phyloP scores from a whole-genome alignment of 2,113 vertebrate species.

The Chelonoidis abingdonii region DNA sequence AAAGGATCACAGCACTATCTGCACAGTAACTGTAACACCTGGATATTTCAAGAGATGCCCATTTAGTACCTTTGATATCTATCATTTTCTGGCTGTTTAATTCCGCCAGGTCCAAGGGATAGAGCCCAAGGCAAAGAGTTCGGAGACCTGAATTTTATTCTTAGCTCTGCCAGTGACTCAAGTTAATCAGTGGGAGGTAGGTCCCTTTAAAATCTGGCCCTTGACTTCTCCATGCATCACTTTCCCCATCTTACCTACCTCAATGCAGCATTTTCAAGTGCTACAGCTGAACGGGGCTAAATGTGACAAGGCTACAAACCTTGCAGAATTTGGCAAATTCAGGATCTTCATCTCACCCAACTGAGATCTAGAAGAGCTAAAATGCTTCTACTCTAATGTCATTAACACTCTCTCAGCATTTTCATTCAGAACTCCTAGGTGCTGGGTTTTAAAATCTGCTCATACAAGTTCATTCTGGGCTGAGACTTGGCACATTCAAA shows the following conservation, averaged over 20 bases:
- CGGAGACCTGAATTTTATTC: neutral
- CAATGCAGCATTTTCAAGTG: rapidly evolving
- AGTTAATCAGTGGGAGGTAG: neutral
- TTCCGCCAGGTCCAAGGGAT: neutral
- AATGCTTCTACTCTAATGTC: neutral
- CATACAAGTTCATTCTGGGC: neutral
- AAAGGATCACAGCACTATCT: no score
- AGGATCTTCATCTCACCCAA: neutral
- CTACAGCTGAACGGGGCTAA: neutral
- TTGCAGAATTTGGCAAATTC: neutral
- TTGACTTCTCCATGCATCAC: neutral
- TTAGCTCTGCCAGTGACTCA: neutral
- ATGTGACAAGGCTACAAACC: no score
- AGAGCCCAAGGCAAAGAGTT: neutral
- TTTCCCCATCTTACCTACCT: neutral
- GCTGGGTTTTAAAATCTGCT: neutral
- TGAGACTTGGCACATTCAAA: neutral
- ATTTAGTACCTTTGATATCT: neutral
- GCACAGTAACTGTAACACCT: neutral
- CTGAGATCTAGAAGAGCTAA: neutral
- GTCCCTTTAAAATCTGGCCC: neutral
- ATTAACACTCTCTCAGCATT: neutral
- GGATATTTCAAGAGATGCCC: neutral
- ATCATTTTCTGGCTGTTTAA: neutral
- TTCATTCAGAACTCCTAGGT: neutral